These are phyloP conservation scores for Anaspis maculata DNA, from an alignment of 2,888 invertebrate species.

Conservation along the genomic window DNA sequence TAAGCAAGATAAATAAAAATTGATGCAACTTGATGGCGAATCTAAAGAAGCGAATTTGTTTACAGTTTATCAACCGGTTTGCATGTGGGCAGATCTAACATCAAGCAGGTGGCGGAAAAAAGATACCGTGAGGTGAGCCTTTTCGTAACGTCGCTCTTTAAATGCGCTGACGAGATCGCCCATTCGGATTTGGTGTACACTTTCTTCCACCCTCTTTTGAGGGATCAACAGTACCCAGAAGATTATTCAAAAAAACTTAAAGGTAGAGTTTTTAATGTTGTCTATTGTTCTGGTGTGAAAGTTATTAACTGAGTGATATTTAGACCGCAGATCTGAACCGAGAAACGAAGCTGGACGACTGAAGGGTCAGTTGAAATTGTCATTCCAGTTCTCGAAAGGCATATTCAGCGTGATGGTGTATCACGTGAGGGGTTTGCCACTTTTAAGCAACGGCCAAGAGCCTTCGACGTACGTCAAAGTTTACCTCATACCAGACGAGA, in stretches of 20 bases:
- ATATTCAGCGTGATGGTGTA: constrained; percentile 75
- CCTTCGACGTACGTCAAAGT: constrained; percentile 87
- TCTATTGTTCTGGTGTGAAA: background rate
- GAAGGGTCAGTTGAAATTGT: constrained; percentile 70
- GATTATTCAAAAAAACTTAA: constrained; percentile 68
- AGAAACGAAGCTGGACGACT: constrained; percentile 38
- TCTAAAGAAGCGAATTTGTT: constrained; percentile 10
- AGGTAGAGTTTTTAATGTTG: constrained; percentile 45
- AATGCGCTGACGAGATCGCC: constrained; percentile 85
- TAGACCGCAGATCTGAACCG: constrained; percentile 36
- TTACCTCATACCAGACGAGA: constrained; percentile 86
- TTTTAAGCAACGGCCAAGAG: constrained; percentile 70
- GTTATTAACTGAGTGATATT: constrained; percentile 1
- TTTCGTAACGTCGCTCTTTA: constrained; percentile 80
- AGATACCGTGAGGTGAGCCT: constrained; percentile 82
- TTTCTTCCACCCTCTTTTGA: constrained; percentile 91
- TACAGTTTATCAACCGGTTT: constrained; percentile 62
- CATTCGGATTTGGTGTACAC: constrained; percentile 96
- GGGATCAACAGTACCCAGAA: constrained; percentile 88
- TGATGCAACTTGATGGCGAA: background rate
- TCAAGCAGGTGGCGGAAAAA: constrained; percentile 89
- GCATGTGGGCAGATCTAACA: constrained; percentile 86
- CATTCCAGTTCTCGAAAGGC: constrained; percentile 66
- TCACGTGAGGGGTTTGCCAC: constrained; percentile 82
- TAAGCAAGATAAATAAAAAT: too few species aligned